phyloP scores from a whole-genome alignment of 1,140 invertebrate genomes.

The Diprion similis region DNA sequence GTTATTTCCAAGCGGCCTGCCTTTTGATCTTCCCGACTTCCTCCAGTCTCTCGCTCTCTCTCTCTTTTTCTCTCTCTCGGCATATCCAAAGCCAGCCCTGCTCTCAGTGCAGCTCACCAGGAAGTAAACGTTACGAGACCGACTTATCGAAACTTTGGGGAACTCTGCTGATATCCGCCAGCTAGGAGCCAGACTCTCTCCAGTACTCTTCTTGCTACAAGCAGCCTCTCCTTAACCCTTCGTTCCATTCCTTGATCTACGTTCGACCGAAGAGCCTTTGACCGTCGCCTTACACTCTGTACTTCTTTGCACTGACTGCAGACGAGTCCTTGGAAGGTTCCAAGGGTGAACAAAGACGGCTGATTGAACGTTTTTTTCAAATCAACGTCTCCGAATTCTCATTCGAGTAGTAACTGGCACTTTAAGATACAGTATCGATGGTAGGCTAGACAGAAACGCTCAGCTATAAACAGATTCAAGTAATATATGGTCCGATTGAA shows the following conservation, averaged over 20 bases:
- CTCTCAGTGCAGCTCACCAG: constrained; percentile 24
- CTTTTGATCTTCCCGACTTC: constrained; percentile 54
- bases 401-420: too few relatives aligned
- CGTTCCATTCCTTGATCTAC: too few relatives aligned
- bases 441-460: too few relatives aligned
- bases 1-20: constrained; percentile 49
- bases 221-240: not conserved
- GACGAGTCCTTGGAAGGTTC: not conserved
- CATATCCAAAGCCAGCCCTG: not conserved
- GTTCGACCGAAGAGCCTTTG: not conserved
- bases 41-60: constrained; percentile 34
- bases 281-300: not conserved
- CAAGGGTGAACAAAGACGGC: too few relatives aligned
- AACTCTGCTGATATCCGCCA: constrained; percentile 24
- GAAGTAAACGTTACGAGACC: constrained; percentile 44
- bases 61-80: constrained; percentile 27
- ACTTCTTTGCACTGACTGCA: not conserved
- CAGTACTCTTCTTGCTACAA: not conserved
- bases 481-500: too few relatives aligned
- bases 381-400: too few relatives aligned
- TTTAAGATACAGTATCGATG: too few relatives aligned
- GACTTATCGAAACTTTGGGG: constrained; percentile 51
- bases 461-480: too few relatives aligned
- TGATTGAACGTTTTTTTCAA: too few relatives aligned
- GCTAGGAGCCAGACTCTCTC: not conserved